Conservation (phyloP, 2,888 invertebrate species). For the Masnerella sp. region DNA sequence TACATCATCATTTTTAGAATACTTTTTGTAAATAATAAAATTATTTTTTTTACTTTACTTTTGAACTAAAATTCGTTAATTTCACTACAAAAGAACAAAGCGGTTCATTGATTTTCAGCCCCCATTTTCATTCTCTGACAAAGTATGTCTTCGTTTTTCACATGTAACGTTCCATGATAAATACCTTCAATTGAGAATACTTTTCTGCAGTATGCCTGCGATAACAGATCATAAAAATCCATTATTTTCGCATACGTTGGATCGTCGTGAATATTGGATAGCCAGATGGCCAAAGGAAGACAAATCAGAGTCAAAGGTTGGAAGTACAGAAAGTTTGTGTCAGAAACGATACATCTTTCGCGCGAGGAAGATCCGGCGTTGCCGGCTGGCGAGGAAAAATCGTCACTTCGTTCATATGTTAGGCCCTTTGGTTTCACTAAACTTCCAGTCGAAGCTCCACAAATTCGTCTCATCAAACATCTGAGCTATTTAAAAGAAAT, state of each 20-base stretch:
- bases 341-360: background rate
- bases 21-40: no score
- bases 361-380: slow-evolving; percentile 42
- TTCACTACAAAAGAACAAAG: no score
- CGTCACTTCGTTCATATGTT: slow-evolving; percentile 42
- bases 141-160: slow-evolving; percentile 18
- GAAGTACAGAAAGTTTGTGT: no score
- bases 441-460: no score
- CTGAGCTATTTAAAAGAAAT: no score
- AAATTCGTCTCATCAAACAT: no score
- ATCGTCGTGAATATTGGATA: slow-evolving; percentile 31
- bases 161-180: slow-evolving; percentile 21
- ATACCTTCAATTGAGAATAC: slow-evolving; percentile 40
- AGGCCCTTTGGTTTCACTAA: slow-evolving; percentile 35
- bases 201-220: slow-evolving; percentile 26
- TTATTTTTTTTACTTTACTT: no score
- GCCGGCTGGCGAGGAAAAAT: slow-evolving; percentile 28
- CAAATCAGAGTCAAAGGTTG: slow-evolving; percentile 47
- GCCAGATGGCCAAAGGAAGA: slow-evolving; percentile 41
- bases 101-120: slow-evolving; percentile 4
- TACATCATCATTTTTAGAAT: no score
- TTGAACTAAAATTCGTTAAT: no score
- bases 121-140: no score
- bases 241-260: slow-evolving; percentile 26
- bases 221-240: slow-evolving; percentile 32